Base-by-base conservation (phyloP, 92 coral and sea anemone species). In the Anthopleura xanthogrammica region DNA sequence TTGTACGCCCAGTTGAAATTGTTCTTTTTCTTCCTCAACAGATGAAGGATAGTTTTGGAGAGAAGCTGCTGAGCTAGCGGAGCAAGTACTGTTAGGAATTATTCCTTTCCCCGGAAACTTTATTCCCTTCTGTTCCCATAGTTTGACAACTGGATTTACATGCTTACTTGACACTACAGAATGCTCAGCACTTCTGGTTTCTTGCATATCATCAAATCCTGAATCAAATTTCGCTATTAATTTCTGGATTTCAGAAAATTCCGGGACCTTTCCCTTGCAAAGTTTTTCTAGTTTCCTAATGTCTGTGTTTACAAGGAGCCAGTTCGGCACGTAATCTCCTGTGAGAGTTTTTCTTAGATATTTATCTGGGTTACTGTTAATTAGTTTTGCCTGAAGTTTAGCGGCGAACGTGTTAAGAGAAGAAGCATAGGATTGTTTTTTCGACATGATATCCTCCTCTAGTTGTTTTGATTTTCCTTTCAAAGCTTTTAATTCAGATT, bases 71-170 rank as follows among this genome's bases (percentile, higher is more conserved):
- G 72, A 16, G 20, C 79, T 83, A 83, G 72, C 2, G 17, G 75
- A 29, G 40, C 73, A 29, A 60, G 71, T 60, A 52, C 88, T 86
- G 62, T 81, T 86, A 29, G 82, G 86, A 24, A 56, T 73, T 42
- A 81, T 58, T 2, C 89, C 82, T 48, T 57, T 81, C 72, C 86
- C 90, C 1, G 82, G 86, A 57, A 86, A 86, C 64, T 57, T 81
- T 70, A 86, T 80, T 56, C 85, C 86, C 29, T 73, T 86, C 58
- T 72, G 82, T 60, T 87, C 86, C 90, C 90, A 82, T 20, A 87
- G 82, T 41, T 79, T 40, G 72, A 75, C 68, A 41, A 75, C 85
- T 57, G 85, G 85, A 60, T 86, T 80, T 57, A 81, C 85, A 85
- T 79, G 60, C 14, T 56, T 55, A 56, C 60, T 83, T 14, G 22